Conservation (phyloP, 2,888 invertebrate genomes). For the Gastrophysa polygoni region DNA sequence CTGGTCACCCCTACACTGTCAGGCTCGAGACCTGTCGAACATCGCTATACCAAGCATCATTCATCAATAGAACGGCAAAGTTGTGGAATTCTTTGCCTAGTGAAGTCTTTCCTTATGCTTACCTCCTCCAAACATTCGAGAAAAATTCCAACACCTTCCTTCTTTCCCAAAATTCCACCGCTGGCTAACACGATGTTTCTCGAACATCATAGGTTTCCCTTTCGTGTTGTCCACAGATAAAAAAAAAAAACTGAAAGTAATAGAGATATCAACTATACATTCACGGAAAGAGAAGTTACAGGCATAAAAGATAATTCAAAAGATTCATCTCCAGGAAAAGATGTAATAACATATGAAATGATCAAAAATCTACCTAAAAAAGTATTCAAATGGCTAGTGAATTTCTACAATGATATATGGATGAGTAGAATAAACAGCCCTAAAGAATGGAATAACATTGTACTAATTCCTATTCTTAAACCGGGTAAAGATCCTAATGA, state of each 20-base stretch:
- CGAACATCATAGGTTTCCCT: too few relatives aligned
- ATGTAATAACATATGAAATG: constrained; percentile 7
- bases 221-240: too few relatives aligned
- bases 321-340: constrained; percentile 13
- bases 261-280: not conserved
- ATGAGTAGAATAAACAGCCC: not conserved
- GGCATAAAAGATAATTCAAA: not conserved
- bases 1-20: too few relatives aligned
- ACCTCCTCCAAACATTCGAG: too few relatives aligned
- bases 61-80: too few relatives aligned
- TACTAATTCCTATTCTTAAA: constrained; percentile 15
- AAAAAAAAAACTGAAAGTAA: not conserved
- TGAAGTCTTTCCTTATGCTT: too few relatives aligned
- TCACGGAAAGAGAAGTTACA: not conserved
- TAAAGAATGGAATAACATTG: constrained; percentile 3
- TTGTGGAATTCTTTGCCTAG: too few relatives aligned
- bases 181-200: too few relatives aligned
- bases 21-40: too few relatives aligned
- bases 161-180: too few relatives aligned
- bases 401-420: not conserved
- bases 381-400: not conserved
- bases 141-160: too few relatives aligned
- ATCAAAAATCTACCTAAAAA: constrained; percentile 7
- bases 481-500: constrained; percentile 3
- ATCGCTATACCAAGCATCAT: too few relatives aligned